A percentile compares a stretch with the other conserved stretches of the same genome.
phyloP scores from a whole-genome alignment of 2,888 invertebrate genomes.

The Rhogogaster chlorosoma region DNA sequence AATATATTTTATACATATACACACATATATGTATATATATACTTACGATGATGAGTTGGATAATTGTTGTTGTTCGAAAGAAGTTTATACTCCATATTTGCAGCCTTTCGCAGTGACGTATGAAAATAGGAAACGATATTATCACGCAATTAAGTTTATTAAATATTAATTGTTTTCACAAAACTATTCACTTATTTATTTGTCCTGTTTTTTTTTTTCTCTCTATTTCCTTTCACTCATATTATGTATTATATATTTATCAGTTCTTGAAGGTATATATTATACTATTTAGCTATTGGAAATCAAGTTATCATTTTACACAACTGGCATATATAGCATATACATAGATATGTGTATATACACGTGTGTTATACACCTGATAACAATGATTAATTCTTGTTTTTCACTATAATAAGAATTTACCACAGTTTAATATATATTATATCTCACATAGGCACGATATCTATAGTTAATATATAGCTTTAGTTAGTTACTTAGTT shows the following conservation, averaged over 20 bases:
- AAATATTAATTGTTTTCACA: background rate
- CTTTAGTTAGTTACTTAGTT: too few relatives aligned
- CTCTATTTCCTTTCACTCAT: background rate
- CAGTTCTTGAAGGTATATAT: background rate
- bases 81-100: constrained; percentile 69
- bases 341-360: background rate
- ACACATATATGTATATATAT: constrained; percentile 35
- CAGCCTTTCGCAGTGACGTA: constrained; percentile 11
- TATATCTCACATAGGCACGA: too few relatives aligned
- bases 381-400: background rate
- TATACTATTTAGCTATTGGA: too few relatives aligned
- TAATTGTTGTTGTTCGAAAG: constrained; percentile 67
- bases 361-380: background rate
- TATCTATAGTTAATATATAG: too few relatives aligned
- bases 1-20: background rate
- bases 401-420: background rate
- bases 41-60: constrained; percentile 69
- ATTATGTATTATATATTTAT: background rate
- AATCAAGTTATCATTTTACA: background rate
- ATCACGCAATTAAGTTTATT: background rate
- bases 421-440: too few relatives aligned
- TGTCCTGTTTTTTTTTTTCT: background rate
- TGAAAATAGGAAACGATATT: background rate
- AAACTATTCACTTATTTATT: background rate
- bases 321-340: background rate